Evolutionary conservation across 2,797 vertebrate genomes (phyloP), one percentile per base, ranked within the genome.

Genomic region (Syngnathus acus): DNA sequence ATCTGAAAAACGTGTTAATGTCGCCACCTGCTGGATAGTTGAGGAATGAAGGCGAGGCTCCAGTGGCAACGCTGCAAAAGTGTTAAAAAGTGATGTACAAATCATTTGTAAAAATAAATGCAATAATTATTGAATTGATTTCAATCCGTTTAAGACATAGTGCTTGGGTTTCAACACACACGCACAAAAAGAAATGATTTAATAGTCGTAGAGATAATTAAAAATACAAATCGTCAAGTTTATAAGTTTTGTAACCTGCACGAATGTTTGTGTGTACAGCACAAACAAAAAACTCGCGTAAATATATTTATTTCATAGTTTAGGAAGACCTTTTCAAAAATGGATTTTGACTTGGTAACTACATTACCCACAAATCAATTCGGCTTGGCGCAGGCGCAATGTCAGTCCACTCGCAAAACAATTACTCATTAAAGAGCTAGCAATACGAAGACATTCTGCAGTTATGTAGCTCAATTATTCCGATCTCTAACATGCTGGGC

Each of bases 401-500:
- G 0, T 0, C 42, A 43, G 5, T 65, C 64, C 76, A 14, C 14
- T 32, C 4, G 37, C 45, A 68, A 79, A 77, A 71, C 57, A 80
- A 65, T 78, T 69, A 39, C 64, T 67, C 47, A 42, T 71, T 62
- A 60, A 68, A 45, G 9, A 67, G 64, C 57, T 23, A 17, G 39
- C 7, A 21, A 47, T 57, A 47, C 1, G 42, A 14, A 16, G 42
- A 17, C 64, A 57, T 8, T 72, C 70, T 38, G 78, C 83, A 82
- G 81, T 81, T 69, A 90, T 90, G 90, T 89, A 89, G 84, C 78
- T 0, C n/a, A 37, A 39, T 40, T 68, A n/a, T 48, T 43, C 19
- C 5, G 68, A 65, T 74, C 73, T 74, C 64, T 19, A 62, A 60
- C 69, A 72, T 13, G 73, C 65, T 32, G 74, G 71, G 71, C 74